Evolutionary conservation across 2,113 vertebrate genomes (phyloP), one percentile per base, ranked within the genome.

Genomic region (Larimichthys polyactis): DNA sequence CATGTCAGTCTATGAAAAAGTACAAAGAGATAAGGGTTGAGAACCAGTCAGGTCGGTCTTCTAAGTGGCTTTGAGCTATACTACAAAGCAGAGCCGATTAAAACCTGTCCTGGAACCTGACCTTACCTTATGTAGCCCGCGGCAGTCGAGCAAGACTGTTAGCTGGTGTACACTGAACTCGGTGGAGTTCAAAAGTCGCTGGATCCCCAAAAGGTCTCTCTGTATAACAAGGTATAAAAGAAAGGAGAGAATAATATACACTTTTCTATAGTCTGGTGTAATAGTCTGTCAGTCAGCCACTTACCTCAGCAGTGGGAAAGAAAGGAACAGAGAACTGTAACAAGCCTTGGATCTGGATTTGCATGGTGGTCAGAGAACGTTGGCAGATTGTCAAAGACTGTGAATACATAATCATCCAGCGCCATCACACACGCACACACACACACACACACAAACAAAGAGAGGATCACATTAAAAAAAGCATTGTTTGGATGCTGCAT

Each of bases 101-200:
- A 85, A 87, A 79, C 43, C 40, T 60, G 57, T 69, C 63, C 58
- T 20, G 63, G 65, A 87, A 29, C 75, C 15, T 76, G 84, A 76
- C 82, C 87, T 85, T 82, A 99, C 98, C 96, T 99, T 99, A 87
- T 99, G 97, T 54, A 99, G 94, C 71, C 97, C 96, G 3, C 97
- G 95, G 94, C 98, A 99, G 90, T 99, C 97, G 71, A 99, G 91
- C 94, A 97, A 86, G 78, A 96, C 98, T 0, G 97, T 99, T 77
- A 99, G 95, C 92, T 98, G 98, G 91, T 99, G 97, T 29, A 99
- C 92, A 91, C 94, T 95, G 83, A 95, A 94, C 93, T 99, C 97
- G 0, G 98, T 97, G 14, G 95, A 90, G 94, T 99, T 99, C 88
- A 99, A 90, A 84, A 99, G 89, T 65, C 93, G 93, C 91, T 99